Evolutionary conservation across 2,888 invertebrate genomes (phyloP).

Genomic region (Lacanobia oleracea): DNA sequence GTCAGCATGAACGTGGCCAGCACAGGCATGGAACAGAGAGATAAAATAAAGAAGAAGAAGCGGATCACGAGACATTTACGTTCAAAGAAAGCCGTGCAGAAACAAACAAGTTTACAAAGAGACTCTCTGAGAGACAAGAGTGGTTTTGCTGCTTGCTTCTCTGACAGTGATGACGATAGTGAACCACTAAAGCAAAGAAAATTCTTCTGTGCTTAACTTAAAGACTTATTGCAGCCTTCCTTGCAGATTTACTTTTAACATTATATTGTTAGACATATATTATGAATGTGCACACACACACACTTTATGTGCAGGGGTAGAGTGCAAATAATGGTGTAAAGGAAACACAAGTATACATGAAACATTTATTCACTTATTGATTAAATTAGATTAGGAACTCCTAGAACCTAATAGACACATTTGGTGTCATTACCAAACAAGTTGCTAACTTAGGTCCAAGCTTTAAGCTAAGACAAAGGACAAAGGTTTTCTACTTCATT

Average conservation of each 20-base stretch:
- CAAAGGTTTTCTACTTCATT: neutral
- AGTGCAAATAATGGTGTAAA: conserved; percentile 35
- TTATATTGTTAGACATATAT: conserved; percentile 38
- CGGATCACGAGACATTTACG: conserved; percentile 66
- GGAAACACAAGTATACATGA: conserved; percentile 23
- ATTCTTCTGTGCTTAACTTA: conserved; percentile 77
- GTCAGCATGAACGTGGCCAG: conserved; percentile 81
- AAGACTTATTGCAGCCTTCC: conserved; percentile 37
- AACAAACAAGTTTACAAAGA: conserved; percentile 70
- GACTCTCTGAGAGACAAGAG: conserved; percentile 82
- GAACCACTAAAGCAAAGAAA: conserved; percentile 80
- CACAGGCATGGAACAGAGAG: conserved; percentile 49
- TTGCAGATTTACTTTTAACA: conserved; percentile 38
- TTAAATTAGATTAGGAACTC: conserved; percentile 57
- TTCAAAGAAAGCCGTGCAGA: conserved; percentile 71
- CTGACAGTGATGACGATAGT: conserved; percentile 86
- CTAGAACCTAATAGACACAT: conserved; percentile 19
- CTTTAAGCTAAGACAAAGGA: neutral
- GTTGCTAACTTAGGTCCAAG: neutral
- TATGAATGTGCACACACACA: conserved; percentile 44
- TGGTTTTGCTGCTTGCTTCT: conserved; percentile 85
- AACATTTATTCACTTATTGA: conserved; percentile 49
- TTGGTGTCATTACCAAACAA: conserved; percentile 9
- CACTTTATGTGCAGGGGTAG: conserved; percentile 44
- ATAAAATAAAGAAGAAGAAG: conserved; percentile 67